Percentiles rank a stretch among this genome's conserved stretches.
These are phyloP conservation scores for Lasiurus cinereus DNA, from an alignment of 2,113 vertebrate genomes.

Conservation along the genomic window DNA sequence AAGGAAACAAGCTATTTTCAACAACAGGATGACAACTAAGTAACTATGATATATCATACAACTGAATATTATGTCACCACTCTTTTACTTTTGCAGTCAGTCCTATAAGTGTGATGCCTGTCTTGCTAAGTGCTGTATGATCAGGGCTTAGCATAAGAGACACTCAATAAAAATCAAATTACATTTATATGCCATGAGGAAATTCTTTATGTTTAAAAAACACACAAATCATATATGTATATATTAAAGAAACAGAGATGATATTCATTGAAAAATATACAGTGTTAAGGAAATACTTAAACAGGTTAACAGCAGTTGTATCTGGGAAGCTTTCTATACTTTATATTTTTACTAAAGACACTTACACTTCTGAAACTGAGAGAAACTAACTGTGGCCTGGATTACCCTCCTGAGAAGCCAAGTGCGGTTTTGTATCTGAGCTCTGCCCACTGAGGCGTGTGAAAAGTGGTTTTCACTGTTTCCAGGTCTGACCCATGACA, in stretches of 20 bases:
- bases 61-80: neutral
- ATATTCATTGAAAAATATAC: neutral
- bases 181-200: neutral
- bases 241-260: neutral
- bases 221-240: neutral
- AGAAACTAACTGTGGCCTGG: neutral
- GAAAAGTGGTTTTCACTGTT: neutral
- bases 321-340: neutral
- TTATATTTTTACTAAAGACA: conserved; percentile 24
- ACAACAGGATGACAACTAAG: neutral
- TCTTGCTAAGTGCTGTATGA: neutral
- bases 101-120: neutral
- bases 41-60: neutral
- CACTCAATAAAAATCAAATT: conserved; percentile 9
- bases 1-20: neutral
- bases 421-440: neutral
- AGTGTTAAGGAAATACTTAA: conserved; percentile 5
- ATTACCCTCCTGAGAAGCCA: neutral
- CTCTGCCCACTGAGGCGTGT: neutral
- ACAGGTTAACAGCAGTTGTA: neutral
- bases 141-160: neutral
- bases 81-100: neutral
- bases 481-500: neutral
- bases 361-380: neutral
- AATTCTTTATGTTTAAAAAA: conserved; percentile 40